Conservation (phyloP, 2,113 vertebrate genomes). For the Ceuthmochares aereus region DNA sequence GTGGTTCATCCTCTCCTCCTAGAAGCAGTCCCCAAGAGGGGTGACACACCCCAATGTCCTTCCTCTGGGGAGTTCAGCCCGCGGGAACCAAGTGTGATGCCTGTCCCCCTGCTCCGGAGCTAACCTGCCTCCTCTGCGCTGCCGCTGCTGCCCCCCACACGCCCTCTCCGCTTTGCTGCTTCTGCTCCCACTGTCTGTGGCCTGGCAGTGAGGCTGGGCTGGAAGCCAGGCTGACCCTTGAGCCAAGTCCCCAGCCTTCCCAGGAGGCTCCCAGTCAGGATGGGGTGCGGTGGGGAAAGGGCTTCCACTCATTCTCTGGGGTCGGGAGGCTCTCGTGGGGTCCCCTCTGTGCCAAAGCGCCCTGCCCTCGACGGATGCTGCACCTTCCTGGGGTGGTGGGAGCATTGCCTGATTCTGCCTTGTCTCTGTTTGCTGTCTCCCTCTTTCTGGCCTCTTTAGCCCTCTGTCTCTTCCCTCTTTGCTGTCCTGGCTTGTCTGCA, state of each 20-base stretch:
- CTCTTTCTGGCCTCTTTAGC: not conserved
- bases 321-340: not conserved
- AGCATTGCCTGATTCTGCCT: conserved; percentile 2
- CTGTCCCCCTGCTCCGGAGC: not conserved
- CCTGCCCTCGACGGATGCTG: conserved; percentile 35
- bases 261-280: not conserved
- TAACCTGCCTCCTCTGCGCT: not conserved
- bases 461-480: not conserved
- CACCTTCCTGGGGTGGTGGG: conserved; percentile 17
- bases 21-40: not conserved
- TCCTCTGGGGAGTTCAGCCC: not conserved
- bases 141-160: not conserved
- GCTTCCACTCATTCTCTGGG: fast-evolving
- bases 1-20: not conserved
- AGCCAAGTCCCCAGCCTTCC: not conserved
- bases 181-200: not conserved
- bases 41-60: not conserved
- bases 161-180: not conserved
- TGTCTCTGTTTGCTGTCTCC: conserved; percentile 17
- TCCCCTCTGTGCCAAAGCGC: not conserved
- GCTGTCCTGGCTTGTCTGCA: conserved; percentile 70
- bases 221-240: not conserved
- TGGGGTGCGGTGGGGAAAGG: not conserved
- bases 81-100: fast-evolving
- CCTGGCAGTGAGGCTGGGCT: not conserved